These are phyloP conservation scores for Sclerodermus sp. DNA, from an alignment of 2,888 invertebrate genomes.

Conservation along the genomic window DNA sequence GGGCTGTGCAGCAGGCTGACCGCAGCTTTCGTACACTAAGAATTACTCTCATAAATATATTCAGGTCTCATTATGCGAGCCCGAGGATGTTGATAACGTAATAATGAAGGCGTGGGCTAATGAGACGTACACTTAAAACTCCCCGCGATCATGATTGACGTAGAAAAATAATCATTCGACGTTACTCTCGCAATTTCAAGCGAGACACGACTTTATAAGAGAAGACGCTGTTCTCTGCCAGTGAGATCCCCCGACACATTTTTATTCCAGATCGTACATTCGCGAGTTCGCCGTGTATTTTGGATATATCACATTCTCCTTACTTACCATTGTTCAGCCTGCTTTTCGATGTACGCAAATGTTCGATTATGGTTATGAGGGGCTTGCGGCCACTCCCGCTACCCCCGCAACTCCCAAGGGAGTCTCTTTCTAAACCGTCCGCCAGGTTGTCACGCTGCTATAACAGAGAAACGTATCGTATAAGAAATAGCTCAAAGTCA, in stretches of 20 bases:
- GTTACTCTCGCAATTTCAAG: no score
- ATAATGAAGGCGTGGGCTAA: conserved; percentile 51
- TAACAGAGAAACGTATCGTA: conserved; percentile 12
- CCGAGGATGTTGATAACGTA: conserved; percentile 49
- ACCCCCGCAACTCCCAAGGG: conserved; percentile 50
- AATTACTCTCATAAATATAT: conserved; percentile 49
- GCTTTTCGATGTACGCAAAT: conserved; percentile 47
- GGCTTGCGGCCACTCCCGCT: conserved; percentile 48
- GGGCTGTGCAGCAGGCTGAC: conserved; percentile 16
- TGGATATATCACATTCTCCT: no score
- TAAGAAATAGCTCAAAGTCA: no score
- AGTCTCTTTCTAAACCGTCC: conserved; percentile 50
- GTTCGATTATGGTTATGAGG: conserved; percentile 53
- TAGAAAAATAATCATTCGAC: conserved; percentile 1
- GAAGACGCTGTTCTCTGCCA: no score
- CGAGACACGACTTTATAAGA: no score
- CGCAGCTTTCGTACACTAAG: conserved; percentile 30
- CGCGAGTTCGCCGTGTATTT: no score
- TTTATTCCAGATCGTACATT: no score
- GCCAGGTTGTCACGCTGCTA: conserved; percentile 54
- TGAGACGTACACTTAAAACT: conserved; percentile 39
- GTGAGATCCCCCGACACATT: no score
- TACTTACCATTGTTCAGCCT: conserved; percentile 50
- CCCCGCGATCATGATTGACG: conserved; percentile 40
- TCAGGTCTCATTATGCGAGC: conserved; percentile 38